Percentiles rank a stretch among this genome's conserved stretches.
phyloP scores from a whole-genome alignment of 2,113 vertebrate species.

The Ranitomeya variabilis region DNA sequence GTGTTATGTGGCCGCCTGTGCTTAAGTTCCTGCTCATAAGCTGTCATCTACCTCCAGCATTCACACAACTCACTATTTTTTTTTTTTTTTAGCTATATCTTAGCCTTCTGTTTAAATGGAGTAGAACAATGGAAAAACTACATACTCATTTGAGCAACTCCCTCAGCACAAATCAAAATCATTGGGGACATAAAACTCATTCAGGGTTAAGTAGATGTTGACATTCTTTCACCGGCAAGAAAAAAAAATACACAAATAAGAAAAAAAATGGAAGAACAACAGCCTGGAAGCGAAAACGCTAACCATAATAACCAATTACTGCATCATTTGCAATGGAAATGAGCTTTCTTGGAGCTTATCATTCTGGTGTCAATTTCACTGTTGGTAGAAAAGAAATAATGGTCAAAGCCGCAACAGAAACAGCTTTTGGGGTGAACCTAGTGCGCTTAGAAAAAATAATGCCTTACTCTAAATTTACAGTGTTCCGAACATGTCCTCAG shows the following conservation, averaged over 20 bases:
- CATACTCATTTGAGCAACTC: slow-evolving; percentile 25
- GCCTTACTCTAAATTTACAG: background rate
- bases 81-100: slow-evolving; percentile 43
- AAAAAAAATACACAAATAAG: background rate
- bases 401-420: background rate
- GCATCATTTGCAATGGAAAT: background rate
- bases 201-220: slow-evolving; percentile 24
- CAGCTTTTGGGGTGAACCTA: background rate
- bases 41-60: slow-evolving; percentile 73
- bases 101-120: slow-evolving; percentile 57
- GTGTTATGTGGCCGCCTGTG: slow-evolving; percentile 96
- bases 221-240: slow-evolving; percentile 8
- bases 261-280: background rate
- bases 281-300: background rate
- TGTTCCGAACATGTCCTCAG: background rate
- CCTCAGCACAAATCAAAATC: slow-evolving; percentile 22
- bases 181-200: background rate
- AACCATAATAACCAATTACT: background rate
- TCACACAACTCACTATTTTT: slow-evolving; percentile 68
- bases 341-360: background rate
- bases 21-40: slow-evolving; percentile 74
- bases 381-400: background rate
- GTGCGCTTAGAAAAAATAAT: background rate
- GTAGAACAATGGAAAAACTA: slow-evolving; percentile 53
- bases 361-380: background rate